A percentile compares a stretch with the other conserved stretches of the same genome.
These are phyloP conservation scores for Tetramorium parvispinum DNA, from an alignment of 1,140 invertebrate genomes.

Conservation along the genomic window DNA sequence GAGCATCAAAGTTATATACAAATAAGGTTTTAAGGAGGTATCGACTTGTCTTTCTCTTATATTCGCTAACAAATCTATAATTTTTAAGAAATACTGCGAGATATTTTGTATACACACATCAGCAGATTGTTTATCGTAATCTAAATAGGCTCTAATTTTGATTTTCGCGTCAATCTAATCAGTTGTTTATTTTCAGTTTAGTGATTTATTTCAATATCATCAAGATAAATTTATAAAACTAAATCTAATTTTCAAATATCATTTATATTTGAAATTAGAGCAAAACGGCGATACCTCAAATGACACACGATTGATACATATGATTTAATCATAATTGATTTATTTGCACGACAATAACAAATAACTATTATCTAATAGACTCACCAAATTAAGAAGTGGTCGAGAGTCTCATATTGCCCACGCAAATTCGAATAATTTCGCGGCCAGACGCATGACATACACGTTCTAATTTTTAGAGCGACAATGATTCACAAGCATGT, in stretches of 20 bases:
- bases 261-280: neutral
- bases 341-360: constrained; percentile 51
- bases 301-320: neutral
- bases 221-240: neutral
- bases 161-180: neutral
- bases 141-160: constrained; percentile 3
- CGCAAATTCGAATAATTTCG: constrained; percentile 7
- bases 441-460: neutral
- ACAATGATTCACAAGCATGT: neutral
- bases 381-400: constrained; percentile 17
- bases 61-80: neutral
- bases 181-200: neutral
- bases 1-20: neutral
- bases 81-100: neutral
- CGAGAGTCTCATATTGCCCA: neutral
- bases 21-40: neutral
- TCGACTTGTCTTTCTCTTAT: neutral
- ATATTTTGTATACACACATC: constrained; percentile 22
- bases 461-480: constrained; percentile 9
- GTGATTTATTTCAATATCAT: neutral
- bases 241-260: neutral
- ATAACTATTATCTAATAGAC: constrained; percentile 21
- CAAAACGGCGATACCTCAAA: neutral
- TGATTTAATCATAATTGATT: constrained; percentile 38
- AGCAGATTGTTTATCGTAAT: neutral